A percentile compares a stretch with the other conserved stretches of the same genome.
Conservation (phyloP, 2,797 vertebrate species). For the Aquila chrysaetos region DNA sequence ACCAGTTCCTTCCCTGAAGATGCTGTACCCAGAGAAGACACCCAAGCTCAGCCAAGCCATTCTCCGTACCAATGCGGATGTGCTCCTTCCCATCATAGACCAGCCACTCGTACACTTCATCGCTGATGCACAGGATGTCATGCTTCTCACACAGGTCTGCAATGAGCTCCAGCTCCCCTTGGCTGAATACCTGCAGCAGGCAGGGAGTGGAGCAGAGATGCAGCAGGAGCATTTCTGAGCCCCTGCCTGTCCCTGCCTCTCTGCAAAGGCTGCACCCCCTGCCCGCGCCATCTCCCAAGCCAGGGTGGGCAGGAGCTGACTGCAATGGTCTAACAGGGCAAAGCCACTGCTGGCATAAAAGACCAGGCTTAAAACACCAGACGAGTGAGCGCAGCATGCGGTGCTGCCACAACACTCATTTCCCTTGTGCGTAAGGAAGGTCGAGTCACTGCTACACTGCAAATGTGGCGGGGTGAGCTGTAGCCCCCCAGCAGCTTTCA, state of each 20-base stretch:
- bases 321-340: not conserved
- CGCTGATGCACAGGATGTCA: conserved; percentile 85
- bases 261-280: not conserved
- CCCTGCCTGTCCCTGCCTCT: not conserved
- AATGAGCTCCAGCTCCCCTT: conserved; percentile 84
- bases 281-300: not conserved
- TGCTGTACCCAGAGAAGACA: not conserved
- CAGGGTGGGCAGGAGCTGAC: not conserved
- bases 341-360: not conserved
- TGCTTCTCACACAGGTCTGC: conserved; percentile 89
- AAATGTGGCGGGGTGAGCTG: not conserved
- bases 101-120: conserved; percentile 97
- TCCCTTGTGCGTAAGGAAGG: not conserved
- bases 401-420: not conserved
- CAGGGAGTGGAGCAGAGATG: not conserved
- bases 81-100: conserved; percentile 85
- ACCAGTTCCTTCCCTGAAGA: not conserved
- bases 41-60: not conserved
- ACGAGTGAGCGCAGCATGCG: rapidly evolving
- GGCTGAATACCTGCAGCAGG: conserved; percentile 83
- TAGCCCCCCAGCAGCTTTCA: not conserved
- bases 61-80: conserved; percentile 85
- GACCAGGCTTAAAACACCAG: not conserved
- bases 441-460: not conserved
- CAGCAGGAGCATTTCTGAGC: not conserved